Evolutionary conservation across 2,113 vertebrate genomes (phyloP).

Genomic region (Psittacula cyanocephala): DNA sequence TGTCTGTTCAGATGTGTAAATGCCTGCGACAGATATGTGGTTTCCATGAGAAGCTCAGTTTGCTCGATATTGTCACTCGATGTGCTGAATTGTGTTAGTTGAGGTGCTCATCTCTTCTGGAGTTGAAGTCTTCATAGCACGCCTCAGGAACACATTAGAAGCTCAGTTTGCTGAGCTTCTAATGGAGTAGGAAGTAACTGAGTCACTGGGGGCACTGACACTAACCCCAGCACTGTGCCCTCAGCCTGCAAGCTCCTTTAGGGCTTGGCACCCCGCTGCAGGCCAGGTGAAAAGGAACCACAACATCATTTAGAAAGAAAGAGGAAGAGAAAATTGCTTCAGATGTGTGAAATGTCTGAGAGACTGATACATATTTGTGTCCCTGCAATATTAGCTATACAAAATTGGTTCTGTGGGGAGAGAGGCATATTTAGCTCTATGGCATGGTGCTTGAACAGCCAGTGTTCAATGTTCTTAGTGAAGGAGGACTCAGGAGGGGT

Average conservation of each 20-base stretch:
- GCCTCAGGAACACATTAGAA: neutral
- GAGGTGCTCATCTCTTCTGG: too few relatives aligned
- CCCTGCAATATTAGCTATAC: neutral
- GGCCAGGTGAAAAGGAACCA: neutral
- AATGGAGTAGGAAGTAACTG: neutral
- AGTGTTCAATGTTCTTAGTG: neutral
- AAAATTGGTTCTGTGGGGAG: neutral
- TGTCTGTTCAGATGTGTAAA: rapidly evolving
- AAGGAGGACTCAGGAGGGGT: neutral
- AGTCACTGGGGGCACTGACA: neutral
- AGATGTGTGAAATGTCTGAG: neutral
- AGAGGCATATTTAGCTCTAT: neutral
- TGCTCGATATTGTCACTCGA: too few relatives aligned
- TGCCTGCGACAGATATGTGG: rapidly evolving
- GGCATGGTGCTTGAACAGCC: neutral
- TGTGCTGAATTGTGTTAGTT: too few relatives aligned
- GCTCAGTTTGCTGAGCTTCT: neutral
- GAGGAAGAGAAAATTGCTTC: neutral
- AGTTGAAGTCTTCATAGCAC: too few relatives aligned
- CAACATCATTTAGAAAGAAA: neutral
- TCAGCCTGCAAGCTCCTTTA: neutral
- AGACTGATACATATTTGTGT: neutral
- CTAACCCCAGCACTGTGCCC: neutral
- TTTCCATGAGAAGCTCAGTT: neutral
- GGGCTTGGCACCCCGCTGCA: neutral